A percentile compares a stretch with the other conserved stretches of the same genome.
Conservation (phyloP, 2,888 invertebrate species). For the Galerucella calmariensis region DNA sequence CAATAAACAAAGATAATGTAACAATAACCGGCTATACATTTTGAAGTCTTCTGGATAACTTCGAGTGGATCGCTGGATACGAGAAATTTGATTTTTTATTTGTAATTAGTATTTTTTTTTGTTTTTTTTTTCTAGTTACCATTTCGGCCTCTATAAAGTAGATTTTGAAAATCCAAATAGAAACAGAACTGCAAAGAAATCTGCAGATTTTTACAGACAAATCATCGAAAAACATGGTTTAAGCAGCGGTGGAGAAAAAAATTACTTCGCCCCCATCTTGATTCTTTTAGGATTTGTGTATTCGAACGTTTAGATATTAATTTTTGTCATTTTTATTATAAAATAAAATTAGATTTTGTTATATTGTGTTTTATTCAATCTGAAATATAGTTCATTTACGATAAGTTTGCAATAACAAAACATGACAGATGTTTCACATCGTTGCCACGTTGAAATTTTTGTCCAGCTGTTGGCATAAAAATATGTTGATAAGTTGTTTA, state of each 20-base stretch:
- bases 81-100: slow-evolving; percentile 46
- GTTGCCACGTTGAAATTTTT: no score
- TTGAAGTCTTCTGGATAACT: slow-evolving; percentile 57
- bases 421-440: no score
- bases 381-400: no score
- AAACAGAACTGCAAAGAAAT: slow-evolving; percentile 25
- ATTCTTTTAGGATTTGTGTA: not conserved
- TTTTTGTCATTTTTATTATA: not conserved
- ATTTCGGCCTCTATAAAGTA: slow-evolving; percentile 29
- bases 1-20: slow-evolving; percentile 55
- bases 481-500: no score
- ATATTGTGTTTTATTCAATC: no score
- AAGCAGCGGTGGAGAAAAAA: not conserved
- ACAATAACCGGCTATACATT: slow-evolving; percentile 41
- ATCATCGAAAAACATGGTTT: slow-evolving; percentile 5
- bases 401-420: no score
- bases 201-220: slow-evolving; percentile 27
- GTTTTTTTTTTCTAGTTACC: slow-evolving; percentile 25
- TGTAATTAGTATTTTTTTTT: not conserved
- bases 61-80: slow-evolving; percentile 64
- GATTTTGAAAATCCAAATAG: slow-evolving; percentile 25
- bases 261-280: not conserved
- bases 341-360: not conserved
- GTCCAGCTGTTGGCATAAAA: no score
- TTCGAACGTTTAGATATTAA: not conserved